Conservation (phyloP, 92 coral and sea anemone species). For the Montipora capitata region DNA sequence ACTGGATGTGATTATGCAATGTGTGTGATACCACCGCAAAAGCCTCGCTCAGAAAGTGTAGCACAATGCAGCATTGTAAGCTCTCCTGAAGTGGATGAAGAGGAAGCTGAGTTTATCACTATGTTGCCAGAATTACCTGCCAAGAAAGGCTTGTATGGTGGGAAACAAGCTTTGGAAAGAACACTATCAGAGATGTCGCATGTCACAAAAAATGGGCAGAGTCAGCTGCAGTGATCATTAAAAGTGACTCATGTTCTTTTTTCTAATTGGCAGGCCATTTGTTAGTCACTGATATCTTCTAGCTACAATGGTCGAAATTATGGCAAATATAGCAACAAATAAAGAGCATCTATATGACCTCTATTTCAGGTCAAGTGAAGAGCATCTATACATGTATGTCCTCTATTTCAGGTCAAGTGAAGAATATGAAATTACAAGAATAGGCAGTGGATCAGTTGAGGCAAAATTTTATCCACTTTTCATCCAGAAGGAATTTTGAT, state of each 20-base stretch:
- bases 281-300: not conserved
- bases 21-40: conserved; percentile 54
- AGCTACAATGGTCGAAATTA: too few species aligned
- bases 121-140: conserved; percentile 40
- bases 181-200: conserved; percentile 77
- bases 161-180: conserved; percentile 74
- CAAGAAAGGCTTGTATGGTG: conserved; percentile 27
- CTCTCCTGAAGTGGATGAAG: conserved; percentile 36
- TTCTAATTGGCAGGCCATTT: not conserved
- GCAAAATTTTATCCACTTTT: too few species aligned
- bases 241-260: not conserved
- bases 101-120: conserved; percentile 26
- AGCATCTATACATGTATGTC: too few species aligned
- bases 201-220: not conserved
- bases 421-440: too few species aligned
- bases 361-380: too few species aligned
- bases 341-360: too few species aligned
- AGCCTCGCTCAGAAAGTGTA: conserved; percentile 64
- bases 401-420: too few species aligned
- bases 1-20: conserved; percentile 7
- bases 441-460: too few species aligned
- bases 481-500: too few species aligned
- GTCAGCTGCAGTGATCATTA: not conserved
- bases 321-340: too few species aligned
- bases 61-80: conserved; percentile 64